These are phyloP conservation scores for Eucera pruinosa DNA, from an alignment of 2,888 invertebrate genomes.

Conservation along the genomic window DNA sequence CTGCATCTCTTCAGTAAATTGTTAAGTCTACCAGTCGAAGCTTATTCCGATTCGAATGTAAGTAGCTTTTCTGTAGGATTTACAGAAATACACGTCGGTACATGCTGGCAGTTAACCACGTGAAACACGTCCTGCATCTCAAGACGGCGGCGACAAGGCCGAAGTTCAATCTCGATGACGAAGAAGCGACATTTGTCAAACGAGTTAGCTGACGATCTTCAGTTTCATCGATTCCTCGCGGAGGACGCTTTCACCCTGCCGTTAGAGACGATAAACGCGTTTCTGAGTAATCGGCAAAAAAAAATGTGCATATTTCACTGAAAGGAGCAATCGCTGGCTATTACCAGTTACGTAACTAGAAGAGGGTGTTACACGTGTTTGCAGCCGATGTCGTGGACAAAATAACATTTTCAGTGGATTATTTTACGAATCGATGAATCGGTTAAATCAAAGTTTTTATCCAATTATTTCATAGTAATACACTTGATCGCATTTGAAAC, in stretches of 20 bases:
- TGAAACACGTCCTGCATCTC: slow-evolving; percentile 18
- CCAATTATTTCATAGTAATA: no score
- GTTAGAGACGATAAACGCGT: slow-evolving; percentile 27
- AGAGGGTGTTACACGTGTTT: background rate
- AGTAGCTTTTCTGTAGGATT: no score
- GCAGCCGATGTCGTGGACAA: background rate
- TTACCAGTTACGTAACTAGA: slow-evolving; percentile 14
- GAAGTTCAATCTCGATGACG: slow-evolving; percentile 8
- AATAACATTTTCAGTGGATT: background rate
- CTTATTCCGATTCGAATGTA: no score
- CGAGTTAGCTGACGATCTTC: slow-evolving; percentile 27
- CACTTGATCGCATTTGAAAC: no score
- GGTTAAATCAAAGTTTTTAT: background rate
- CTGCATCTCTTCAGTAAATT: no score
- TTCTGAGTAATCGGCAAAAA: background rate
- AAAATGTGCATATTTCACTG: background rate
- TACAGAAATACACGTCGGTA: background rate
- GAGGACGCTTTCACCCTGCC: slow-evolving; percentile 60
- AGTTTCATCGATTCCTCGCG: slow-evolving; percentile 25
- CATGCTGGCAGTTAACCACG: background rate
- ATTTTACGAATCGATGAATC: background rate
- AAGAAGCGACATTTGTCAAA: slow-evolving; percentile 12
- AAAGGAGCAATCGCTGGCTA: background rate
- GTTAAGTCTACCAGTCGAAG: no score
- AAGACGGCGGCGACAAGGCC: background rate